Percentiles rank a stretch among this genome's conserved stretches.
phyloP scores from a whole-genome alignment of 2,113 vertebrate genomes.

The Etheostoma cragini region DNA sequence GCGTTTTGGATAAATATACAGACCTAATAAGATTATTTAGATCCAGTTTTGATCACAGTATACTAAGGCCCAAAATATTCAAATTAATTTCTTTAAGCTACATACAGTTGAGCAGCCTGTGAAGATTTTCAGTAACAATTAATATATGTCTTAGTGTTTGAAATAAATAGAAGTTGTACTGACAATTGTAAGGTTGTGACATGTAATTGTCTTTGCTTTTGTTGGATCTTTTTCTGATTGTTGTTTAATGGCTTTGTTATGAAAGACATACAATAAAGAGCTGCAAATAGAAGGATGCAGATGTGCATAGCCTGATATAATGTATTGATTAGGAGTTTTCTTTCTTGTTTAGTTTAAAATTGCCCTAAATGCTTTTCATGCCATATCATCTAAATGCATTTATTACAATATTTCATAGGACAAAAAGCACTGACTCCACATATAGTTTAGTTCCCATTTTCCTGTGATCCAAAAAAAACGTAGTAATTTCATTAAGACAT shows the following conservation, averaged over 20 bases:
- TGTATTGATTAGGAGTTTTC: neutral
- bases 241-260: neutral
- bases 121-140: too few relatives aligned
- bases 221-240: neutral
- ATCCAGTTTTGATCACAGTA: too few relatives aligned
- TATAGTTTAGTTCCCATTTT: slow-evolving; percentile 53
- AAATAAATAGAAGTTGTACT: neutral
- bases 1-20: too few relatives aligned
- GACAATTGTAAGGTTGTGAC: neutral
- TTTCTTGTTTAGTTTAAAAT: neutral
- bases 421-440: slow-evolving; percentile 34
- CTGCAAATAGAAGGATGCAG: neutral
- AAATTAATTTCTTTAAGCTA: too few relatives aligned
- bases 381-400: neutral
- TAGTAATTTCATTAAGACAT: slow-evolving; percentile 31
- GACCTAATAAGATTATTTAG: too few relatives aligned
- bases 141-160: neutral
- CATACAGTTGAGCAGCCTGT: too few relatives aligned
- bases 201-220: neutral
- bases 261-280: neutral
- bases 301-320: neutral
- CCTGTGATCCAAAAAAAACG: slow-evolving; percentile 51
- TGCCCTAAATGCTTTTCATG: neutral
- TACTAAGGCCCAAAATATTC: too few relatives aligned
- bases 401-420: neutral